These are phyloP conservation scores for Incurvaria masculella DNA, from an alignment of 2,888 invertebrate species.

Conservation along the genomic window DNA sequence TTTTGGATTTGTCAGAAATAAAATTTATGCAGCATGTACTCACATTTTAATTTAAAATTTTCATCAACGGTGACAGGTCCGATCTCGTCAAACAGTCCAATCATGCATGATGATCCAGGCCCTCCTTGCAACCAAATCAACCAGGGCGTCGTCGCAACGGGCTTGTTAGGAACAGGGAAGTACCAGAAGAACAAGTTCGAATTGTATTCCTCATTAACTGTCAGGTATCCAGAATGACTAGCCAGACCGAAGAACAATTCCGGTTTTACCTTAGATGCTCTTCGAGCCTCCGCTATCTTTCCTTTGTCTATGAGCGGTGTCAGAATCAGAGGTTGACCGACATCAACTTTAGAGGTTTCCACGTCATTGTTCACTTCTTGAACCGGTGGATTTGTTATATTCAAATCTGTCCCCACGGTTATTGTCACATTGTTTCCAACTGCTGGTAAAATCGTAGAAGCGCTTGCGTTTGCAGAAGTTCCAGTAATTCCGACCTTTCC, in stretches of 20 bases:
- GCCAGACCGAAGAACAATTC: slow-evolving; percentile 33
- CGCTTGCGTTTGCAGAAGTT: no score
- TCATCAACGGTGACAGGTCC: slow-evolving; percentile 29
- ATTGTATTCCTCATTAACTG: slow-evolving; percentile 68
- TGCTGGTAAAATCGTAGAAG: no score
- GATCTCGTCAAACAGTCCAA: slow-evolving; percentile 42
- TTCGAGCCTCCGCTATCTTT: slow-evolving; percentile 33
- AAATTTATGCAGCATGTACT: no score
- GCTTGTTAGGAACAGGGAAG: slow-evolving; percentile 57
- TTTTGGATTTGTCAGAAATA: no score
- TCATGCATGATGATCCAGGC: slow-evolving; percentile 68
- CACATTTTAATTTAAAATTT: slow-evolving; percentile 15
- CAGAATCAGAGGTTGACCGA: slow-evolving; percentile 30
- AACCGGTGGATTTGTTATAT: no score
- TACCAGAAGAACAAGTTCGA: slow-evolving; percentile 87
- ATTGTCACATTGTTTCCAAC: no score
- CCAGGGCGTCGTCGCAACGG: slow-evolving; percentile 56
- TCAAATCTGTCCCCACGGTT: no score
- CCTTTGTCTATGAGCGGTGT: slow-evolving; percentile 37
- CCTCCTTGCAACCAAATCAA: slow-evolving; percentile 91
- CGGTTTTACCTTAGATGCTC: slow-evolving; percentile 28
- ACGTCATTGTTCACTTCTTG: no score
- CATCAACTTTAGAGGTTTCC: neutral
- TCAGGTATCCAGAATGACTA: slow-evolving; percentile 57
- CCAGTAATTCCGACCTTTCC: no score